Evolutionary conservation across 1,140 invertebrate species (phyloP).

Genomic region (Plutomurus gul): DNA sequence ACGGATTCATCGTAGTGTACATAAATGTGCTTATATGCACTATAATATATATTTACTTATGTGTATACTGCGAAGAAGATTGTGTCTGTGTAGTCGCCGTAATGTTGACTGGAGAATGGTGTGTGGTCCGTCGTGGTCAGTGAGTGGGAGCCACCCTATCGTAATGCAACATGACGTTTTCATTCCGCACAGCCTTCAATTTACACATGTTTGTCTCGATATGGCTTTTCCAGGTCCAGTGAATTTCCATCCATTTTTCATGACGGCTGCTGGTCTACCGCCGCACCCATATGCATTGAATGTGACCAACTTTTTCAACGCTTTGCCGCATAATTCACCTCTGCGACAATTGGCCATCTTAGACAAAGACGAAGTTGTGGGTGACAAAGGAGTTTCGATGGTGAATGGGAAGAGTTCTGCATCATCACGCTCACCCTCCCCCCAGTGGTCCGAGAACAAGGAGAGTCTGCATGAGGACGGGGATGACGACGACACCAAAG

Average conservation of each 20-base stretch:
- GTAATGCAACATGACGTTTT: neutral
- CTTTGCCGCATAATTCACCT: slow-evolving; percentile 55
- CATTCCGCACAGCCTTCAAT: neutral
- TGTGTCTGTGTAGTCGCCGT: no score
- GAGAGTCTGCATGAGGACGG: slow-evolving; percentile 27
- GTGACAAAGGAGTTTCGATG: slow-evolving; percentile 1
- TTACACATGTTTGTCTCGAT: slow-evolving; percentile 14
- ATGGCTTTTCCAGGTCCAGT: slow-evolving; percentile 58
- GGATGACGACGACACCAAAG: slow-evolving; percentile 4
- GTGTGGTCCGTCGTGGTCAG: no score
- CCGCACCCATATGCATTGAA: slow-evolving; percentile 50
- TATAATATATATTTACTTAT: no score
- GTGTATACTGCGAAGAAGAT: no score
- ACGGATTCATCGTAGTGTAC: no score
- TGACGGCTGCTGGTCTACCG: slow-evolving; percentile 57
- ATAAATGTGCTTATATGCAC: no score
- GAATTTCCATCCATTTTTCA: slow-evolving; percentile 65
- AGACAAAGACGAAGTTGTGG: slow-evolving; percentile 39
- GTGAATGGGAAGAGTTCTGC: slow-evolving; percentile 12
- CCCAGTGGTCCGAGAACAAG: slow-evolving; percentile 33
- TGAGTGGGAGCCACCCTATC: no score
- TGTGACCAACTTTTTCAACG: slow-evolving; percentile 56
- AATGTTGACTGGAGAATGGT: neutral
- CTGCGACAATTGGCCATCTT: slow-evolving; percentile 46
- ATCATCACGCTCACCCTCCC: slow-evolving; percentile 40